Evolutionary conservation across 2,888 invertebrate genomes (phyloP).

Genomic region (Drosophila nr. medialis): DNA sequence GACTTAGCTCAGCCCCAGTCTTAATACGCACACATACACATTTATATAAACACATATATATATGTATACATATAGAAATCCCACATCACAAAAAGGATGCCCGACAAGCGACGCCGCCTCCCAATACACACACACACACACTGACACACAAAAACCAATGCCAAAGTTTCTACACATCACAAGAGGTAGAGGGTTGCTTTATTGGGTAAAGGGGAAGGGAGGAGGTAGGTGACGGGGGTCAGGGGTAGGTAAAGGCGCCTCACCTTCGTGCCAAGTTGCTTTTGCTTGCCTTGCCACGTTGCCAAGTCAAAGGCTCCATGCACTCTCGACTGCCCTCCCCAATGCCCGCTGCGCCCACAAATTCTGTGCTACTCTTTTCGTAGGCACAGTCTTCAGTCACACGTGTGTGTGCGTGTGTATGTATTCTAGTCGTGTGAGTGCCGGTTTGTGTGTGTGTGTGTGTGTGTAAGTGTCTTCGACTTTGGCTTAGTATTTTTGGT

Average conservation of each 20-base stretch:
- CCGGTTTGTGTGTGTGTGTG: constrained; percentile 25
- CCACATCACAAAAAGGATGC: constrained; percentile 69
- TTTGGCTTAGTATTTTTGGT: constrained; percentile 81
- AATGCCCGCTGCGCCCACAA: constrained; percentile 20
- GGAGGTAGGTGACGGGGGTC: neutral
- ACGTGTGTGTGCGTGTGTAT: constrained; percentile 23
- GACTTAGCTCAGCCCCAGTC: constrained; percentile 75
- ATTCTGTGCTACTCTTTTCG: constrained; percentile 68
- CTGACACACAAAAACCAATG: constrained; percentile 76
- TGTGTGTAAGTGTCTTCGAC: constrained; percentile 67
- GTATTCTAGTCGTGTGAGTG: constrained; percentile 17
- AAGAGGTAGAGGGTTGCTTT: constrained; percentile 1
- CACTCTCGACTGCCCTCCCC: constrained; percentile 41
- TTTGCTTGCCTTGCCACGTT: constrained; percentile 61
- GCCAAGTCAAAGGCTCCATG: constrained; percentile 79
- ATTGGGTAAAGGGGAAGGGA: neutral
- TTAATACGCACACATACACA: constrained; percentile 37
- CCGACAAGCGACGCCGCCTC: constrained; percentile 66
- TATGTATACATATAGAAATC: constrained; percentile 39
- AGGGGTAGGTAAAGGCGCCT: constrained; percentile 48
- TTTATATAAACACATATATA: constrained; percentile 3
- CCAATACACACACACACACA: constrained; percentile 53
- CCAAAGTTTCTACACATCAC: constrained; percentile 68
- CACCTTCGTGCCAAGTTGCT: constrained; percentile 65
- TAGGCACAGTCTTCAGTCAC: constrained; percentile 62